These are phyloP conservation scores for Scaptomyza reducta DNA, from an alignment of 2,888 invertebrate species.

Conservation along the genomic window DNA sequence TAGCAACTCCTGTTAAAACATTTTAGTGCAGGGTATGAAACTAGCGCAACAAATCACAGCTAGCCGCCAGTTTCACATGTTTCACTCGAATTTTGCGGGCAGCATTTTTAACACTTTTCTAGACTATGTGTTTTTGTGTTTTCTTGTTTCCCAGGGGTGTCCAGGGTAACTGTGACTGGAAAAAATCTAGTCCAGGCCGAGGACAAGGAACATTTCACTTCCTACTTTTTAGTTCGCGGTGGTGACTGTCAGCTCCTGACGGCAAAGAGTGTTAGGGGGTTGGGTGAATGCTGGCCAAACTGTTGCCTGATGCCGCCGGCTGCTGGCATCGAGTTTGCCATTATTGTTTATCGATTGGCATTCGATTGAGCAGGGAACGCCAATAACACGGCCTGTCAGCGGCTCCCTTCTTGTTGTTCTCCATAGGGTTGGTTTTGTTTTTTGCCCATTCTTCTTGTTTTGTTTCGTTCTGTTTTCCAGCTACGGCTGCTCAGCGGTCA, in stretches of 20 bases:
- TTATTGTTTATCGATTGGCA: conserved; percentile 74
- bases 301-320: conserved; percentile 37
- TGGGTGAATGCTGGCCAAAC: conserved; percentile 31
- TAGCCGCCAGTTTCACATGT: conserved; percentile 6
- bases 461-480: background rate
- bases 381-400: conserved; percentile 56
- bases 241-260: conserved; percentile 3
- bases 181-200: background rate
- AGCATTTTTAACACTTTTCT: conserved; percentile 71
- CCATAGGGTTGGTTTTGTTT: conserved; percentile 37
- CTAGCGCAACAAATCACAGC: conserved; percentile 52
- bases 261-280: no score
- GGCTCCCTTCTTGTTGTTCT: background rate
- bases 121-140: background rate
- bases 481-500: background rate
- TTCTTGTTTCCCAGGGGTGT: conserved; percentile 62
- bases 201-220: background rate
- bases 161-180: conserved; percentile 3
- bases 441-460: background rate
- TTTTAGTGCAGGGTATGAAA: conserved; percentile 9
- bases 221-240: background rate
- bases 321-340: conserved; percentile 32
- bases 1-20: background rate
- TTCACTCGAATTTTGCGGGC: conserved; percentile 32
- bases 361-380: conserved; percentile 64